These are phyloP conservation scores for Hoplias malabaricus DNA, from an alignment of 2,113 vertebrate genomes.

Conservation along the genomic window DNA sequence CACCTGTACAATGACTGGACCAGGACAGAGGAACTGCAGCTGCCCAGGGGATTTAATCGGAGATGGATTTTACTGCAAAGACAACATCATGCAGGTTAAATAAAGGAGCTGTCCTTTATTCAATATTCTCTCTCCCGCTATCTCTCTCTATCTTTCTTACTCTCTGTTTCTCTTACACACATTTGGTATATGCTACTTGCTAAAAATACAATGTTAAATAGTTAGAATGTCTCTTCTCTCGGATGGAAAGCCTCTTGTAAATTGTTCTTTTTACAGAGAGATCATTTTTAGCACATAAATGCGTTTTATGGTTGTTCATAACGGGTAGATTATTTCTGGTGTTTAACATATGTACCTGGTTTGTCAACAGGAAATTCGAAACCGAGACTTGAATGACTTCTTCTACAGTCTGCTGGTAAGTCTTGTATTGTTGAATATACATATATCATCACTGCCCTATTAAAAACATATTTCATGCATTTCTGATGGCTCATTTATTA, in stretches of 20 bases:
- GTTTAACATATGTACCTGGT: not conserved
- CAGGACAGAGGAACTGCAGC: constrained; percentile 75
- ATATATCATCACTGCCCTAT: no score
- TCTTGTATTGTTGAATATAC: no score
- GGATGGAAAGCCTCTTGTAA: no score
- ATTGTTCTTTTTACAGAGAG: no score
- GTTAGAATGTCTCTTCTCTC: no score
- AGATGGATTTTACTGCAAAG: constrained; percentile 82
- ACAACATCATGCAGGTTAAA: constrained; percentile 79
- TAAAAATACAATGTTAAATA: no score
- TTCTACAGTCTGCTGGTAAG: constrained; percentile 75
- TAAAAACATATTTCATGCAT: no score
- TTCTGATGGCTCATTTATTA: no score
- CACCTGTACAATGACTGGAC: constrained; percentile 75
- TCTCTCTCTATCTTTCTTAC: not conserved
- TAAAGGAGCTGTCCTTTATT: not conserved
- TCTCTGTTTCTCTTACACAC: not conserved
- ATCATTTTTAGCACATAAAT: not conserved
- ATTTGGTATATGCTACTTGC: no score
- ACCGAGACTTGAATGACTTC: constrained; percentile 66
- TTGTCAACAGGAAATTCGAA: constrained; percentile 75
- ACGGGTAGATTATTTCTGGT: constrained; percentile 32
- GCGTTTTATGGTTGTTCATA: not conserved
- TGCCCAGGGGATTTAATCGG: constrained; percentile 74
- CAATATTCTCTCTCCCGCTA: not conserved